Evolutionary conservation across 2,113 vertebrate species (phyloP), one percentile per base, ranked within the genome.

Genomic region (Ahaetulla prasina): DNA sequence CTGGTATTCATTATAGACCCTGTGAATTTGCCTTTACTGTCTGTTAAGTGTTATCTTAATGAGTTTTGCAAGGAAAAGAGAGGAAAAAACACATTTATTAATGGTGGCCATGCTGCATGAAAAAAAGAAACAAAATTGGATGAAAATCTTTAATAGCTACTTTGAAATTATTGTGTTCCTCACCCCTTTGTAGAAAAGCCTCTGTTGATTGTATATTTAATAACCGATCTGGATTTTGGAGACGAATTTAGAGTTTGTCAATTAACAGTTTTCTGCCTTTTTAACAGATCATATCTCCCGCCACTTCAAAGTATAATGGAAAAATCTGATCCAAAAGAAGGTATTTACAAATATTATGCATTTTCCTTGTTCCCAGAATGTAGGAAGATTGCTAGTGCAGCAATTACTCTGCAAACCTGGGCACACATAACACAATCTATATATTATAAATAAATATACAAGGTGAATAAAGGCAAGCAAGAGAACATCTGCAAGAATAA

Each of bases 41-140:
- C 91, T 94, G 9, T 92, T 94, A 55, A 92, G 57, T 94, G 88
- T 90, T 93, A 88, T 86, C 1, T 85, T 92, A 92, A 91, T 92
- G 45, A 10, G 0, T 22, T 94, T 92, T 93, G 87, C 88, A 92
- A 6, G 88, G 35, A 89, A 94, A 86, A 50, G 89, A 89, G 49
- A 39, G 89, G 30, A 0, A 8, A 85, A 88, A 93, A 91, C 50
- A 63, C 85, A 88, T 85, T 30, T 90, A 90, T 2, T 63, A 90
- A 90, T 2, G 87, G 54, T 87, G 35, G 93, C 45, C 25, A 91
- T 27, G 89, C 9, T 39, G 45, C 23, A 0, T 4, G 80, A 94
- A 92, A 92, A 92, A 87, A 90, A 92, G 92, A 52, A 89, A 30
- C 54, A 90, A 35, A 91, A 52, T 49, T 74, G 23, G 16, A 91